These are phyloP conservation scores for Castor canadensis DNA, from an alignment of 2,113 vertebrate species.

Conservation along the genomic window DNA sequence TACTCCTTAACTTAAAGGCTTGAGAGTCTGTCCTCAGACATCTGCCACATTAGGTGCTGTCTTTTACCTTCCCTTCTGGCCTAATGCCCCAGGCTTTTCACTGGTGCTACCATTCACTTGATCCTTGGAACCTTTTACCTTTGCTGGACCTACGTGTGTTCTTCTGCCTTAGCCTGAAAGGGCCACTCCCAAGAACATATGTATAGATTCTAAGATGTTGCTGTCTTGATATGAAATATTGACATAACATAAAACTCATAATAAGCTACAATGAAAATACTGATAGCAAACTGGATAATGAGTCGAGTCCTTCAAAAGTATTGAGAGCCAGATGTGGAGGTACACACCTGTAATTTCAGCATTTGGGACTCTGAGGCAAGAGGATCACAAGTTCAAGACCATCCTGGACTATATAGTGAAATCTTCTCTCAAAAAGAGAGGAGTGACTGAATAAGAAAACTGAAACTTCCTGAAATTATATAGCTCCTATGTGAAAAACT, in stretches of 20 bases:
- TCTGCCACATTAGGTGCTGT: background rate
- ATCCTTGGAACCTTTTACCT: background rate
- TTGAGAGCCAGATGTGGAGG: no score
- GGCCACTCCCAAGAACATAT: background rate
- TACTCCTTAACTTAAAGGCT: background rate
- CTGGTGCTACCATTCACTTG: background rate
- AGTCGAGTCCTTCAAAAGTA: background rate
- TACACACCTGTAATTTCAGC: no score
- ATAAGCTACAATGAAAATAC: background rate
- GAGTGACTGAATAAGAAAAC: background rate
- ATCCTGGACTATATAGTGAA: no score
- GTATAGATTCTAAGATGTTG: background rate
- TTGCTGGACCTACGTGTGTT: background rate
- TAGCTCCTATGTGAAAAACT: background rate
- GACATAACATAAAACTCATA: background rate
- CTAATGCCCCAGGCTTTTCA: background rate
- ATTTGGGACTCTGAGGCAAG: no score
- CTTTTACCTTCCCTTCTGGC: no score
- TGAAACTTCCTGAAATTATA: background rate
- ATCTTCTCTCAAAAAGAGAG: no score
- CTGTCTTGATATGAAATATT: slow-evolving; percentile 8
- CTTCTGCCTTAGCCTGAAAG: background rate
- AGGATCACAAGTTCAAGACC: no score
- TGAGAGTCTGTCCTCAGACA: background rate
- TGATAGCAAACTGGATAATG: background rate